phyloP scores from a whole-genome alignment of 2,797 vertebrate species.

The Enteromius fasciolatus region DNA sequence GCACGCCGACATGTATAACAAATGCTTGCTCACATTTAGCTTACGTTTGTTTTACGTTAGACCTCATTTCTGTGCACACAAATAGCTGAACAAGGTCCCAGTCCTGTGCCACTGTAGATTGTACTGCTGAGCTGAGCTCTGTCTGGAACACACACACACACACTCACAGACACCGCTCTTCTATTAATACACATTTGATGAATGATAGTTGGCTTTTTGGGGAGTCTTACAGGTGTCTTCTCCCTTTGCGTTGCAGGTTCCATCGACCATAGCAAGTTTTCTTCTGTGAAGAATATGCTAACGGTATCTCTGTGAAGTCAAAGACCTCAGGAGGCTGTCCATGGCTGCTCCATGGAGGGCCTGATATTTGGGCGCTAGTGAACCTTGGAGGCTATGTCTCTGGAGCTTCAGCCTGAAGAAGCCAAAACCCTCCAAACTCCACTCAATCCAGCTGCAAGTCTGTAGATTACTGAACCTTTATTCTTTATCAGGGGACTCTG shows the following conservation, averaged over 20 bases:
- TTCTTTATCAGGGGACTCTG: constrained; percentile 46
- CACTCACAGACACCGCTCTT: not conserved
- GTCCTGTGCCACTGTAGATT: constrained; percentile 32
- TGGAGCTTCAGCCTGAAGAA: constrained; percentile 67
- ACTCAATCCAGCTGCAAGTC: constrained; percentile 70
- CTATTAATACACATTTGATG: constrained; percentile 68
- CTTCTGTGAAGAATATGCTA: constrained; percentile 95
- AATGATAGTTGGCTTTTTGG: constrained; percentile 59
- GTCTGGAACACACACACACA: constrained; percentile 41
- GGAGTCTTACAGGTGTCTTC: constrained; percentile 52
- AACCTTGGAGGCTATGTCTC: constrained; percentile 83
- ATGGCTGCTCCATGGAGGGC: constrained; percentile 74
- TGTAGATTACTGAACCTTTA: constrained; percentile 62
- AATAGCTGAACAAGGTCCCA: constrained; percentile 53
- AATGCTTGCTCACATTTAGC: constrained; percentile 69
- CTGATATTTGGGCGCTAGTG: constrained; percentile 76
- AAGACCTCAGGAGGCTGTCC: constrained; percentile 74
- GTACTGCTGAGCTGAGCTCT: constrained; percentile 21
- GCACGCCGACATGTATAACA: constrained; percentile 64
- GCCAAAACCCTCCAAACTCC: constrained; percentile 62
- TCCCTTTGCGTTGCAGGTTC: constrained; percentile 79
- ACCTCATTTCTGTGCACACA: constrained; percentile 47
- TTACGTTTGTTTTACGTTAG: constrained; percentile 64
- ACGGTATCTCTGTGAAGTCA: constrained; percentile 69
- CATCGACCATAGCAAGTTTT: constrained; percentile 97